Base-by-base conservation (phyloP, 1,140 invertebrate species). In the Coelopa frigida region DNA sequence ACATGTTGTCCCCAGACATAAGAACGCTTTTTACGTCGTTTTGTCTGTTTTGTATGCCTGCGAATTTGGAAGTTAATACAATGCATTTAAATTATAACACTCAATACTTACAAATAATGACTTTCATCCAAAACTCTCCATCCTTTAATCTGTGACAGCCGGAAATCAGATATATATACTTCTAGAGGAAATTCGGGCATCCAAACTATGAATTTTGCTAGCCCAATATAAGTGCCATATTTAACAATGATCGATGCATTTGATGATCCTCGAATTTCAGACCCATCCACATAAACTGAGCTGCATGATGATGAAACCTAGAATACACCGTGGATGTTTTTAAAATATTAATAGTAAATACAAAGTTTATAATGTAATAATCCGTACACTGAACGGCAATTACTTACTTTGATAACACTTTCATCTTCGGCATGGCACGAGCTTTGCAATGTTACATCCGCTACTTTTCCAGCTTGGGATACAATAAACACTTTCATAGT, bases 401-500 rank as follows among this genome's bases (percentile, higher is more conserved):
- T n/a, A 55, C 57, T 63, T 74, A 94, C 93, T 82, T 98, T 97
- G 18, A 98, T 79, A 33, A 96, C 91, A 59, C 91, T 94, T 67
- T 95, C 90, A 65, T 98, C 93, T 58, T 90, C 85, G 12, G 92
- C 94, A 61, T 90, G 85, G 70, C 94, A 98, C 23, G 89, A 92
- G 36, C 91, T 89, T 67, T 95, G 88, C n/a, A 93, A 73, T 10
- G 94, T 96, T 33, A 98, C 91, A 70, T 98, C 94, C 44, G 88
- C 89, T 1, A 96, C 85, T 71, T 89, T 88, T 21, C 93, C 93
- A 1, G 87, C 85, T 65, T 94, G 88, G 24, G 87, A 93, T 2
- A 98, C 90, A 51, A 94, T 90, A 64, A 94, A 90, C 32, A 98
- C 87, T 71, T 92, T 91, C 85, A 98, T 89, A 5, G 91, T 87